These are phyloP conservation scores for Anolis sagrei DNA, from an alignment of 2,113 vertebrate species.

Conservation along the genomic window DNA sequence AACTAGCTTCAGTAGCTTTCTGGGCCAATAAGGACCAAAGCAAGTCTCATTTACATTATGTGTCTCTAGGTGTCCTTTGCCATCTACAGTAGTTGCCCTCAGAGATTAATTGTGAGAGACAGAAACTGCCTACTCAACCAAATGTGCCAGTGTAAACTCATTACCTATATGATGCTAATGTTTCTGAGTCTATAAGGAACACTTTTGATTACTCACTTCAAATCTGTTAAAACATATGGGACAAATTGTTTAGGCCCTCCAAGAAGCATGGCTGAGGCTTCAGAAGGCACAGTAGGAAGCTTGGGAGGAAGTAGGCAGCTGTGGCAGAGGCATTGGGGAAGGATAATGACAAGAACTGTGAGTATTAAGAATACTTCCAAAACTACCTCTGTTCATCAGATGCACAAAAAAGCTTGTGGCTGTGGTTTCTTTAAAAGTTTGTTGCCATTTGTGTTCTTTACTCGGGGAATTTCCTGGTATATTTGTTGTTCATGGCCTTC, in stretches of 20 bases:
- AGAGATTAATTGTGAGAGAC: not conserved
- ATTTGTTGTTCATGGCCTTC: too few relatives aligned
- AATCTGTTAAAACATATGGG: not conserved
- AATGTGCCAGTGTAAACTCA: not conserved
- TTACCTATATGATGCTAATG: slow-evolving; percentile 9
- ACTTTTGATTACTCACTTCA: not conserved
- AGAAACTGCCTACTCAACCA: slow-evolving; percentile 16
- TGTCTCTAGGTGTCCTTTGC: slow-evolving; percentile 21
- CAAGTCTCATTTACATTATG: not conserved
- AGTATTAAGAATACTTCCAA: slow-evolving; percentile 7
- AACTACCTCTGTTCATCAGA: not conserved
- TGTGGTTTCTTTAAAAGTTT: too few relatives aligned
- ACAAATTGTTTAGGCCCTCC: not conserved
- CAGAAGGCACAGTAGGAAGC: not conserved
- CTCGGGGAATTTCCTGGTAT: too few relatives aligned
- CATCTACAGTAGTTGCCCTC: not conserved
- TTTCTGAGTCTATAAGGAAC: slow-evolving; percentile 8
- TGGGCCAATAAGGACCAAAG: not conserved
- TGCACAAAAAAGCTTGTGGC: not conserved
- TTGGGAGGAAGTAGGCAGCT: not conserved
- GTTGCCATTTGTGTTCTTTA: too few relatives aligned
- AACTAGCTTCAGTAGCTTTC: not conserved
- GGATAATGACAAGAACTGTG: slow-evolving; percentile 9
- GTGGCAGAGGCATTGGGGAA: not conserved
- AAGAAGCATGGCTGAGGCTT: not conserved